Evolutionary conservation across 2,888 invertebrate genomes (phyloP), one percentile per base, ranked within the genome.

Genomic region (Masnerella sp.): DNA sequence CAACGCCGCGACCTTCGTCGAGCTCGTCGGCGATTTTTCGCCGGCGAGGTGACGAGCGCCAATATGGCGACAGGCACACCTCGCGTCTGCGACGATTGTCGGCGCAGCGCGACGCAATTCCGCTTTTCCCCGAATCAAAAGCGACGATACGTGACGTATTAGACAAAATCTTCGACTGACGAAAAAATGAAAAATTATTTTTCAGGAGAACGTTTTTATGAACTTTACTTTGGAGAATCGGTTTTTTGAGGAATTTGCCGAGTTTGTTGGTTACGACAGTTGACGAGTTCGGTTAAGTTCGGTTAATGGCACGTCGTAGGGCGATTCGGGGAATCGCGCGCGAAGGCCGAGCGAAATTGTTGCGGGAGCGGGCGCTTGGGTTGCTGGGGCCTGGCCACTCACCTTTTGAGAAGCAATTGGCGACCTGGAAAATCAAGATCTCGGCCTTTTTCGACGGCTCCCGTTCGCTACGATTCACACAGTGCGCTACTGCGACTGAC

Each of bases 401-500:
- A 86, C 86, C 85, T 85, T 81, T 79, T 79, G 82, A 82, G 81
- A 62, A 84, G 85, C 84, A 85, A 80, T 81, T 80, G 85, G 78
- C 81, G 84, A 84, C 84, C 84, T 83, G 81, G 81, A 82, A 85
- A 84, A 82, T 84, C 81, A 80, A 83, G 84, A 83, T 83, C 85
- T 84, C 81, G 80, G 81, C 80, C 81, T 82, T 84, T 80, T 84
- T 84, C 85, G 84, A 85, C 82, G 78, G 81, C 81, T 85, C 83
- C 84, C 82, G 86, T 86, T 79, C 83, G 85, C 85, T 85, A 84
- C 82, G 85, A 82, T 84, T 84, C 84, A 83, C 84, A 82, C 84
- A 84, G 83, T 85, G 84, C 85, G 85, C 86, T 85, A 83, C 79
- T 82, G 83, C 80, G 80, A 82, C 82, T 77, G 78, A 78, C 85